Base-by-base conservation (phyloP, 2,797 vertebrate species). In the Phataginus tetradactyla region DNA sequence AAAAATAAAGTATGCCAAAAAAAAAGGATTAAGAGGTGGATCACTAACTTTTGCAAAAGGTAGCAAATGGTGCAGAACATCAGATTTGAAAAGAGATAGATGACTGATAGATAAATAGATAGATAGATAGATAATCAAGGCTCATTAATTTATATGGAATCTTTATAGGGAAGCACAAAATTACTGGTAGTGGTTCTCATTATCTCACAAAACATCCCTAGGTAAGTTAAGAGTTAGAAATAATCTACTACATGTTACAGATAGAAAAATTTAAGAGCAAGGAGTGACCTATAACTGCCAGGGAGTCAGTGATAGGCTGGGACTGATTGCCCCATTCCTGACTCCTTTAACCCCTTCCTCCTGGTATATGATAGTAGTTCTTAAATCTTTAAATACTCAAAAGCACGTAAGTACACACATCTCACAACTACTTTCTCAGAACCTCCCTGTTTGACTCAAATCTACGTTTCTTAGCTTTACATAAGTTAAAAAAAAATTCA, bases 201-300 rank as follows among this genome's bases (percentile, higher is more conserved):
- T 92, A 88, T 94, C 91, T 94, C 81, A 96, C 55, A 90, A 96
- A 97, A 94, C 34, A 95, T 63, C 53, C 77, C 55, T 64, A n/a
- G 27, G 39, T 81, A 89, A 86, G 20, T 78, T 91, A 74, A 61
- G 66, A 91, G 85, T 86, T 80, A 96, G 72, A 95, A 96, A 87
- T 66, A 92, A 89, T 39, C 63, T 69, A 79, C 37, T 78, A 74
- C 42, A 49, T 53, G 34, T 72, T 75, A 71, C 34, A 92, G n/a
- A 72, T 51, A 49, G n/a, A 83, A 93, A 95, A 94, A 80, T 86
- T 92, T 95, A 97, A 96, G 61, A 92, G 78, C 23, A 92, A 81
- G 39, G 78, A 69, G 20, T 92, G 53, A 88, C 74, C 79, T 66
- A 27, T n/a, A 90, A 78, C 79, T 59, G 89, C 91, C 37, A 88